Evolutionary conservation across 2,888 invertebrate species (phyloP).

Genomic region (Saturnia pavonia): DNA sequence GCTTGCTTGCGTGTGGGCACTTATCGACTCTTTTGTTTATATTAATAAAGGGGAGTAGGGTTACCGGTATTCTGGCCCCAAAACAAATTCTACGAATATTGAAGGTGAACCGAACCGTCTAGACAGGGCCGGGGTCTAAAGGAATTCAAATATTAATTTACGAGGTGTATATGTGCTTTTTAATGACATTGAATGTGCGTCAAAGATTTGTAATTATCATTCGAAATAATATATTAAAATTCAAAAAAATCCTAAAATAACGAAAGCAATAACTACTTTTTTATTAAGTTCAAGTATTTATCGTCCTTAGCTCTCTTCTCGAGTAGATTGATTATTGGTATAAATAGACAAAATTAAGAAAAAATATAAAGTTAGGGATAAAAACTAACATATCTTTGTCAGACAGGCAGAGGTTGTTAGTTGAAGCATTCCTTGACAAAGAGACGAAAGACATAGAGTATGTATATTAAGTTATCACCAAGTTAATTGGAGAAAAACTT

Average conservation of each 20-base stretch:
- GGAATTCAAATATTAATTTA: background rate
- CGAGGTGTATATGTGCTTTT: background rate
- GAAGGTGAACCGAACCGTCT: constrained; percentile 11
- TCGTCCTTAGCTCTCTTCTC: background rate
- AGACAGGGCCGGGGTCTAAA: background rate
- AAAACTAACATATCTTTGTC: background rate
- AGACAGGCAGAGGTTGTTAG: background rate
- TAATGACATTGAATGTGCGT: background rate
- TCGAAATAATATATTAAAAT: no score
- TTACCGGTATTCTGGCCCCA: constrained; percentile 9
- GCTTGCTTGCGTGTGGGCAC: background rate
- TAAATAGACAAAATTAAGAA: background rate
- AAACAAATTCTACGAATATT: constrained; percentile 10
- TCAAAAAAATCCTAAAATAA: no score
- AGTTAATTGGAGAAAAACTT: no score
- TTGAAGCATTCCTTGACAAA: background rate
- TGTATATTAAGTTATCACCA: no score
- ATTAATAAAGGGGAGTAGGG: constrained; percentile 5
- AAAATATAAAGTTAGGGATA: background rate
- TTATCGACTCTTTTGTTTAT: constrained; percentile 21
- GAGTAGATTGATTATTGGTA: background rate
- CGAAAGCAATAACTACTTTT: no score
- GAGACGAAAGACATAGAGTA: background rate
- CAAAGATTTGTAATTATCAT: no score
- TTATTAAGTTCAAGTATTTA: background rate